phyloP scores from a whole-genome alignment of 2,113 vertebrate species.

The Spilogale gracilis region DNA sequence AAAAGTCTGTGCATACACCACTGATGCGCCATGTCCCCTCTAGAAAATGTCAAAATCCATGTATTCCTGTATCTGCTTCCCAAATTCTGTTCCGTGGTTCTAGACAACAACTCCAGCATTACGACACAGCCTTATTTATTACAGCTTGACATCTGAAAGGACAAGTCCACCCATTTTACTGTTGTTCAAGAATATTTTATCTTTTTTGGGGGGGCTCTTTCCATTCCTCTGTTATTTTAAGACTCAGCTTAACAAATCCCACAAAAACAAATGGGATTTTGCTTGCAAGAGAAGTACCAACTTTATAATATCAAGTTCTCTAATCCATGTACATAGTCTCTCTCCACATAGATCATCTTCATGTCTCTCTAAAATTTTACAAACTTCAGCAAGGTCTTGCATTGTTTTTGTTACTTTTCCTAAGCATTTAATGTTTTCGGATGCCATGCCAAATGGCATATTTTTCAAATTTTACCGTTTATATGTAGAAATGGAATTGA shows the following conservation, averaged over 20 bases:
- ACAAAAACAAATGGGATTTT: conserved; percentile 18
- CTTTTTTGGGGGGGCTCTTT: neutral
- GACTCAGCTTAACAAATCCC: neutral
- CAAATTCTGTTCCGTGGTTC: neutral
- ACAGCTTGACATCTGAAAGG: neutral
- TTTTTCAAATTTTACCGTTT: conserved; percentile 28
- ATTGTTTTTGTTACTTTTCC: neutral
- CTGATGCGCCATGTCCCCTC: neutral
- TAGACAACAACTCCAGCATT: neutral
- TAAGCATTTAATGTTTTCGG: neutral
- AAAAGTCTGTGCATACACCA: neutral
- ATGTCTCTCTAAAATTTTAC: neutral
- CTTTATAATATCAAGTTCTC: neutral
- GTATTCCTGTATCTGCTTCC: neutral
- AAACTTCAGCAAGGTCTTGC: neutral
- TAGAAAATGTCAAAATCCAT: neutral
- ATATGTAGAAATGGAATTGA: conserved; percentile 9
- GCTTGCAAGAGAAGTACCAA: neutral
- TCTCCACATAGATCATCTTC: neutral
- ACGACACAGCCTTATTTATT: neutral
- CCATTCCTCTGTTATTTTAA: neutral
- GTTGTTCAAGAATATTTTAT: neutral
- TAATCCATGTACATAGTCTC: neutral
- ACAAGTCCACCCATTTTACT: neutral
- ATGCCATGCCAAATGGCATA: neutral